A percentile compares a stretch with the other conserved stretches of the same genome.
phyloP scores from a whole-genome alignment of 2,113 vertebrate genomes.

The Dipodomys ordii region DNA sequence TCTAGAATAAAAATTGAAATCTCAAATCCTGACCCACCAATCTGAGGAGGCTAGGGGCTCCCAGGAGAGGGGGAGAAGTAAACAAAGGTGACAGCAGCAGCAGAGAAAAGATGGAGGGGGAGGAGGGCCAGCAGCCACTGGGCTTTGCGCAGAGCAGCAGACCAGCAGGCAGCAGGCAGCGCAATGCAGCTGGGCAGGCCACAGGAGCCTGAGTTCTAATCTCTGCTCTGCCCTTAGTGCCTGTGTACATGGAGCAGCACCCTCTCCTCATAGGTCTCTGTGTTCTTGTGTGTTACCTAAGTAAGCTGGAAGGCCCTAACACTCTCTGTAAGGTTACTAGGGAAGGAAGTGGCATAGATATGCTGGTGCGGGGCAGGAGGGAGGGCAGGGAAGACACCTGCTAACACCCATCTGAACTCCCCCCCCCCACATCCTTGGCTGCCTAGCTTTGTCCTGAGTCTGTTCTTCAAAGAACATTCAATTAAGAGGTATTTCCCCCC shows the following conservation, averaged over 20 bases:
- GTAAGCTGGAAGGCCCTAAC: background rate
- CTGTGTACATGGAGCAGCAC: constrained; percentile 41
- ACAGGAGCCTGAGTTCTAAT: constrained; percentile 72
- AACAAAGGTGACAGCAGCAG: constrained; percentile 63
- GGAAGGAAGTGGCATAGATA: background rate
- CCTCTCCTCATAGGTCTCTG: background rate
- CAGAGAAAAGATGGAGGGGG: constrained; percentile 39
- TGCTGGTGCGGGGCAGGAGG: too few species aligned
- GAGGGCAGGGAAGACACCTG: background rate
- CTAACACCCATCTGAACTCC: background rate
- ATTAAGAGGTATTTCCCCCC: background rate
- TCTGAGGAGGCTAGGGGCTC: constrained; percentile 3
- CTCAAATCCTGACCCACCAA: background rate
- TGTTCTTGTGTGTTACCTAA: background rate
- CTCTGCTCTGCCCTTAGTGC: constrained; percentile 19
- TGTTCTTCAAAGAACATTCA: background rate
- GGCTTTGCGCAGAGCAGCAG: constrained; percentile 74
- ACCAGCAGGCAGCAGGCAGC: constrained; percentile 51
- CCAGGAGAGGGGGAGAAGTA: background rate
- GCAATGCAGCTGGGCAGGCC: constrained; percentile 74
- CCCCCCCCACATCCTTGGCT: background rate
- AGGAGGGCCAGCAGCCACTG: constrained; percentile 46
- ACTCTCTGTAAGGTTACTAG: background rate
- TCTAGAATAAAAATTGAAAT: background rate
- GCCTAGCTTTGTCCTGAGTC: background rate